Evolutionary conservation across 92 coral and sea anemone species (phyloP).

Genomic region (Parazoanthus swiftii): DNA sequence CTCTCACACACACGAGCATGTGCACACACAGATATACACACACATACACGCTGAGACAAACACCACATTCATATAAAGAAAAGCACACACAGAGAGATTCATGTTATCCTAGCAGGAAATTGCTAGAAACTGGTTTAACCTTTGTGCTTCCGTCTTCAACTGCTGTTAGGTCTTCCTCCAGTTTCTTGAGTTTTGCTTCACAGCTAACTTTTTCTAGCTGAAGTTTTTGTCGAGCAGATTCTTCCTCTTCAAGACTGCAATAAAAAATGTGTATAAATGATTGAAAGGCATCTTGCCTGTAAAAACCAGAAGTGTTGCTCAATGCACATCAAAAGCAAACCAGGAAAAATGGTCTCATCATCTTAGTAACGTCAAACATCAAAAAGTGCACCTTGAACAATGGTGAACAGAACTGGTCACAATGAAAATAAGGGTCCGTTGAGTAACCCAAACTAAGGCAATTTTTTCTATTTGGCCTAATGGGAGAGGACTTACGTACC

Average conservation of each 20-base stretch:
- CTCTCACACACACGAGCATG: not conserved
- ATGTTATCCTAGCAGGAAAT: not conserved
- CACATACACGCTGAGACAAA: not conserved
- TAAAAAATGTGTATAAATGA: not conserved
- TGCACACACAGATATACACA: not conserved
- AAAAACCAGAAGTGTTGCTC: not conserved
- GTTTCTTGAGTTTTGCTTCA: conserved; percentile 94
- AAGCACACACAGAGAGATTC: not conserved
- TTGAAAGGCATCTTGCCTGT: not conserved
- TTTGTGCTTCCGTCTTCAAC: conserved; percentile 90
- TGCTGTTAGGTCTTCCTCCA: conserved; percentile 86
- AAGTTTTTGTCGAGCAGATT: conserved; percentile 92
- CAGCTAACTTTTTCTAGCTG: conserved; percentile 94
- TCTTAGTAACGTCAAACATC: no score
- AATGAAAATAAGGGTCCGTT: no score
- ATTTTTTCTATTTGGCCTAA: not conserved
- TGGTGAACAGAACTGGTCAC: no score
- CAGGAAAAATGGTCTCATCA: no score
- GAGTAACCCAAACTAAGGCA: not conserved
- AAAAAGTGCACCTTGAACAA: no score
- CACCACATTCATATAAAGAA: no score
- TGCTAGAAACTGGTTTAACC: conserved; percentile 43
- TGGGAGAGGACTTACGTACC: not conserved
- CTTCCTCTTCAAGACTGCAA: conserved; percentile 94
- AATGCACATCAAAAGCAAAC: not conserved